Base-by-base conservation (phyloP, 2,888 invertebrate genomes). In the Brachylomia viminalis region DNA sequence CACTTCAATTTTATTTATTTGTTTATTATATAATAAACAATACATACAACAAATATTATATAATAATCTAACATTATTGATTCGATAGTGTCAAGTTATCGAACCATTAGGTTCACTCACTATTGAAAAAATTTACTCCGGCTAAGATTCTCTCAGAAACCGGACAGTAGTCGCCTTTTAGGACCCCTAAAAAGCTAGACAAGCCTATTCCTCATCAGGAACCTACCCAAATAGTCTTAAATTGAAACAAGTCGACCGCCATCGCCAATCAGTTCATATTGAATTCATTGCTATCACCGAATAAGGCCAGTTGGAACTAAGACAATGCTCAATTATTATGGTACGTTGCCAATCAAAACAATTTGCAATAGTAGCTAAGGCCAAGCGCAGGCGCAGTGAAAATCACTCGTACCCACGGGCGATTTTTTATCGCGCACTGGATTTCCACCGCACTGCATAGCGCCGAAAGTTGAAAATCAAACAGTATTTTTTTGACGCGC, bases 321-420 rank as follows among this genome's bases (percentile, higher is more conserved):
- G 65, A 84, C 84, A 82, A 82, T 70, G 52, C 47, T 58, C 17
- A 58, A 70, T 79, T 79, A 70, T 84, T 79, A 79, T 81, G 73
- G 73, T 47, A 61, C 73, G 33, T 54, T 67, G 59, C 73, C 61
- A 79, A 79, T 79, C 7, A 56, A 69, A 72, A 67, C 68, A 62
- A 72, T 71, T 81, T 69, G 59, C 69, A 70, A 72, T 27, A 23
- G 8, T 30, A 7, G 6, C 23, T 74, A 72, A 76, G 27, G 59
- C n/a, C 27, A 30, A 8, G 54, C 7, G 11, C n/a, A 58, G 8
- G 72, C 49, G 33, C 23, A 33, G 10, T 27, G 27, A 56, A 27
- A 56, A 27, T 7, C 58, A 17, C 30, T 20, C 3, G 4, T 30
- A 20, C 30, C 17, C 17, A 30, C 17, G 10, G 17, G 8, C 20